These are phyloP conservation scores for Polyommatus icarus DNA, from an alignment of 2,888 invertebrate genomes.

Conservation along the genomic window DNA sequence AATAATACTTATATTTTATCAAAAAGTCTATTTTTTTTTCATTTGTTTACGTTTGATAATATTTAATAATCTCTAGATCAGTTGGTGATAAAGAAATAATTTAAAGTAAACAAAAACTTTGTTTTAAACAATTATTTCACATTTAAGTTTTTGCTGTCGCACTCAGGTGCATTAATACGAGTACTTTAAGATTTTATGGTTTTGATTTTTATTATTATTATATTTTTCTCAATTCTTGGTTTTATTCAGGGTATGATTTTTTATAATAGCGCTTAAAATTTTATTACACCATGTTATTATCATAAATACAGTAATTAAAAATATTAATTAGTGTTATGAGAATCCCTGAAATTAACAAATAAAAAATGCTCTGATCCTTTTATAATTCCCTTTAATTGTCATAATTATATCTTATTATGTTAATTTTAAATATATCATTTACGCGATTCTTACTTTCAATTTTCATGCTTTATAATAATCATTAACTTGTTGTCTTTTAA, in stretches of 20 bases:
- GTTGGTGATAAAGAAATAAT: neutral
- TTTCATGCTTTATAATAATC: too few relatives aligned
- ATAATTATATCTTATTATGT: neutral
- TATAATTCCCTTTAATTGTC: neutral
- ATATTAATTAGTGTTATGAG: neutral
- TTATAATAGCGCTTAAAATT: neutral
- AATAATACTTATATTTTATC: too few relatives aligned
- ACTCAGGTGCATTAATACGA: neutral
- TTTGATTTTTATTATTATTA: neutral
- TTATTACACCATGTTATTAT: neutral
- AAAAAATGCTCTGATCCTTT: neutral
- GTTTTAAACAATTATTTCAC: neutral
- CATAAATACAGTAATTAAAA: neutral
- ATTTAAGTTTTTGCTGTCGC: neutral
- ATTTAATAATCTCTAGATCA: too few relatives aligned
- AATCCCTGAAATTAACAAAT: neutral
- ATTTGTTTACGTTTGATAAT: too few relatives aligned
- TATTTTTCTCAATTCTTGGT: neutral
- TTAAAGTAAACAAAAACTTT: neutral
- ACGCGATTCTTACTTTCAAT: too few relatives aligned
- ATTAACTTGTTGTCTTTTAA: too few relatives aligned
- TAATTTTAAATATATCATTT: too few relatives aligned
- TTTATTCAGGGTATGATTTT: neutral
- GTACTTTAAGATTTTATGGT: neutral
- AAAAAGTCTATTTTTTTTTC: too few relatives aligned